phyloP scores from a whole-genome alignment of 2,797 vertebrate genomes.

The Petrocephalus schoutedeni region DNA sequence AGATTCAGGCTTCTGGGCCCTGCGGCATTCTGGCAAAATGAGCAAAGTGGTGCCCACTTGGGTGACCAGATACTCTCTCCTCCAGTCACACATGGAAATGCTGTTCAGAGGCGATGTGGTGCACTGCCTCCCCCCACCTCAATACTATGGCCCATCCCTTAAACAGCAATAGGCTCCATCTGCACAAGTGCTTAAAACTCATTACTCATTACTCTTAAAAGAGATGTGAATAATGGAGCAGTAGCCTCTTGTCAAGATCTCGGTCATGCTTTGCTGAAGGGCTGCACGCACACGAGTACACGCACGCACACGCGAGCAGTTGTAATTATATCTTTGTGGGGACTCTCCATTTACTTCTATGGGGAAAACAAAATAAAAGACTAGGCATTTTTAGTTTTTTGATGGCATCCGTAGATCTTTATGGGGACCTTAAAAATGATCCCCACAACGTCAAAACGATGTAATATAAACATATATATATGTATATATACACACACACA shows the following conservation, averaged over 20 bases:
- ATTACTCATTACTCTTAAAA: slow-evolving; percentile 36
- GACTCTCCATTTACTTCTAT: neutral
- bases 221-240: slow-evolving; percentile 44
- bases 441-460: no score
- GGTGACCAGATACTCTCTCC: neutral
- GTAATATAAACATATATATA: no score
- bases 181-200: slow-evolving; percentile 26
- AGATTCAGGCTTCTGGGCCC: neutral
- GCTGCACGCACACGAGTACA: neutral
- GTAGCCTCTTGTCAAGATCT: slow-evolving; percentile 17
- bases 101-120: neutral
- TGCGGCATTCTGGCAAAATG: neutral
- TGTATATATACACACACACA: no score
- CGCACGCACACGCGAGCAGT: no score
- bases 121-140: neutral
- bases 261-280: slow-evolving; percentile 5
- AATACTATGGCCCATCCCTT: neutral
- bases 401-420: no score
- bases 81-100: neutral
- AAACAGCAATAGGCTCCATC: neutral
- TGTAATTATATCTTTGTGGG: neutral
- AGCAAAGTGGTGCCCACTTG: neutral
- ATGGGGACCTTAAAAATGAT: no score
- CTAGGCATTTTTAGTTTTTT: no score
- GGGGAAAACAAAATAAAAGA: no score